A percentile compares a stretch with the other conserved stretches of the same genome.
Evolutionary conservation across 2,888 invertebrate species (phyloP).

Genomic region (Mystacides longicornis): DNA sequence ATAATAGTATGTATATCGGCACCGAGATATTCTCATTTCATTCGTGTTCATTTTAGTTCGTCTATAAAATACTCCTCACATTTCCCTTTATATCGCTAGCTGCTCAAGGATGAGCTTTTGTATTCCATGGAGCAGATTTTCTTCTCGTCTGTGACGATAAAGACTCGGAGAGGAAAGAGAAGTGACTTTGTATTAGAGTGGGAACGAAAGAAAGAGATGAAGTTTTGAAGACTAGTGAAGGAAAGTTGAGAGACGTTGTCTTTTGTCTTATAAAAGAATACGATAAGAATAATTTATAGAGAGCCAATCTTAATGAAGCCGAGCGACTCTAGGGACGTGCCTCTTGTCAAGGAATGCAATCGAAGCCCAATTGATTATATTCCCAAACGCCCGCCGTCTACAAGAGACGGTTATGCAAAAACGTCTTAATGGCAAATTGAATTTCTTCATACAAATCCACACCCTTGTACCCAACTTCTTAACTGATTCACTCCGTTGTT

Average conservation of each 20-base stretch:
- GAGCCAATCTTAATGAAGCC: conserved; percentile 27
- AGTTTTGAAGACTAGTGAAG: conserved; percentile 26
- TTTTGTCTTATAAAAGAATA: conserved; percentile 27
- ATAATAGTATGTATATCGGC: no score
- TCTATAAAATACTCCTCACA: background rate
- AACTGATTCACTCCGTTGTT: no score
- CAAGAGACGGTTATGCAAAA: conserved; percentile 7
- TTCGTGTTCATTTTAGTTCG: background rate
- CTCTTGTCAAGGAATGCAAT: conserved; percentile 20
- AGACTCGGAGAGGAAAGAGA: background rate
- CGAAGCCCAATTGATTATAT: conserved; percentile 16
- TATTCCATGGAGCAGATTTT: conserved; percentile 14
- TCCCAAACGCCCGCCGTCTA: conserved; percentile 6
- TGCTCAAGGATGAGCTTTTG: conserved; percentile 9
- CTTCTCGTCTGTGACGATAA: conserved; percentile 5
- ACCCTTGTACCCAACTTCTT: no score
- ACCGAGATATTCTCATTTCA: background rate
- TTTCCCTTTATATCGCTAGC: conserved; percentile 3
- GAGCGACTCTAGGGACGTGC: conserved; percentile 22
- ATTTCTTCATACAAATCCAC: no score
- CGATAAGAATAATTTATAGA: conserved; percentile 27
- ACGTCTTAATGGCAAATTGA: conserved; percentile 18
- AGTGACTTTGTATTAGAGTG: background rate
- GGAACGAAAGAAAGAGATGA: conserved; percentile 4
- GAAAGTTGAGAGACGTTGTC: conserved; percentile 27